Base-by-base conservation (phyloP, 1,140 invertebrate genomes). In the Druon quercuslanigerum region DNA sequence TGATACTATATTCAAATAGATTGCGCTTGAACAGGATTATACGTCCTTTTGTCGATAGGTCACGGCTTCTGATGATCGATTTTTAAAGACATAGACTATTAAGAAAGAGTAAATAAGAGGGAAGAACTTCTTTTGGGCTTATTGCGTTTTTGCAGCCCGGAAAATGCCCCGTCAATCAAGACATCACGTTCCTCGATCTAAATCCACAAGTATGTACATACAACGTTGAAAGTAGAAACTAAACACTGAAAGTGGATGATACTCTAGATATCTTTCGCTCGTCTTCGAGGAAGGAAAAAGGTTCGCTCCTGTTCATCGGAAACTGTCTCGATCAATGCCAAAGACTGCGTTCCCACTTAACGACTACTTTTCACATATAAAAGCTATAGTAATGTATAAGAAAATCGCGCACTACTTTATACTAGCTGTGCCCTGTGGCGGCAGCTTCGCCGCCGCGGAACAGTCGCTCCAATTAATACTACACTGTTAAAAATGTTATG, bases 201-300 rank as follows among this genome's bases (percentile, higher is more conserved):
- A 40, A 40, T 66, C 60, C 33, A 40, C 20, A 13, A 25, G 16
- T 25, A 33, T 66, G 40, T 40, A 40, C 33, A 16, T 66, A 66
- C 20, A 66, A 40, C n/a, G 60, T 66, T n/a, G 52, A 3, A 54
- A 54, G 52, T 54, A 40, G 60, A 66, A 66, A 66, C 40, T 66
- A 33, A 66, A 66, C 25, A 33, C 19, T 16, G 57, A 66, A 66
- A 66, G 60, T 66, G 60, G 60, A 66, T 66, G 60, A 66, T 66
- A 66, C 60, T 66, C 40, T 14, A 66, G 60, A 66, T 66, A 66
- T 66, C 25, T 66, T 40, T n/a, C 60, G 33, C 20, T 20, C 33
- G 60, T 66, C 20, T 33, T 66, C 60, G 14, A 66, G 60, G 20
- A 14, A 40, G 60, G 14, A 66, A 66, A 33, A 13, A 66, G 25